Conservation (phyloP, 2,888 invertebrate genomes). For the Drosophila tripunctata region DNA sequence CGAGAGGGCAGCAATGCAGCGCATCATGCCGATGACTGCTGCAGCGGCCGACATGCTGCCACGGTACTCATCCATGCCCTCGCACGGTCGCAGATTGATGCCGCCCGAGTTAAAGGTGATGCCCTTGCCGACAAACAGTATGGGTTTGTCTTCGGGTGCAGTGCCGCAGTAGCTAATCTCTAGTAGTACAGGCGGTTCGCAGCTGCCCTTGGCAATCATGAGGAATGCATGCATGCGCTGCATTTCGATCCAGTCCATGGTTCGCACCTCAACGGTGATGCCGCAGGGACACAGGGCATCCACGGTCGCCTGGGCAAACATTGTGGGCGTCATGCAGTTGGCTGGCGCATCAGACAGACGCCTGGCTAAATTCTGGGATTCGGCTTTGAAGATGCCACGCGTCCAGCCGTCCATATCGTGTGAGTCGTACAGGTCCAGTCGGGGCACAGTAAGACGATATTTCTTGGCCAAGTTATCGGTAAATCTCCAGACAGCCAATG, state of each 20-base stretch:
- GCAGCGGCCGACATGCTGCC: slow-evolving; percentile 88
- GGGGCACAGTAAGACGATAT: slow-evolving; percentile 83
- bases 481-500: slow-evolving; percentile 86
- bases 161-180: slow-evolving; percentile 86
- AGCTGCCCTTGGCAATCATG: slow-evolving; percentile 83
- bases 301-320: slow-evolving; percentile 88
- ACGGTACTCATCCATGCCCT: slow-evolving; percentile 82
- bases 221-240: slow-evolving; percentile 86
- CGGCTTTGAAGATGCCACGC: slow-evolving; percentile 88
- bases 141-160: slow-evolving; percentile 84
- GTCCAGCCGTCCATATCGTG: slow-evolving; percentile 86
- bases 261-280: slow-evolving; percentile 84
- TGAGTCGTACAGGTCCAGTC: slow-evolving; percentile 85
- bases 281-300: slow-evolving; percentile 87
- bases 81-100: slow-evolving; percentile 70
- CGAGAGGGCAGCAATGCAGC: slow-evolving; percentile 85
- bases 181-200: slow-evolving; percentile 86
- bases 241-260: slow-evolving; percentile 86
- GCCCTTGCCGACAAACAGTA: slow-evolving; percentile 86
- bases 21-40: slow-evolving; percentile 85
- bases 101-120: slow-evolving; percentile 86
- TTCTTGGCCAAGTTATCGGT: slow-evolving; percentile 86
- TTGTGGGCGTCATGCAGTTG: slow-evolving; percentile 90
- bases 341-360: slow-evolving; percentile 89
- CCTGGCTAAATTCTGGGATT: slow-evolving; percentile 90